A percentile compares a stretch with the other conserved stretches of the same genome.
These are phyloP conservation scores for Tauraco hartlaubi DNA, from an alignment of 2,797 vertebrate species.

Conservation along the genomic window DNA sequence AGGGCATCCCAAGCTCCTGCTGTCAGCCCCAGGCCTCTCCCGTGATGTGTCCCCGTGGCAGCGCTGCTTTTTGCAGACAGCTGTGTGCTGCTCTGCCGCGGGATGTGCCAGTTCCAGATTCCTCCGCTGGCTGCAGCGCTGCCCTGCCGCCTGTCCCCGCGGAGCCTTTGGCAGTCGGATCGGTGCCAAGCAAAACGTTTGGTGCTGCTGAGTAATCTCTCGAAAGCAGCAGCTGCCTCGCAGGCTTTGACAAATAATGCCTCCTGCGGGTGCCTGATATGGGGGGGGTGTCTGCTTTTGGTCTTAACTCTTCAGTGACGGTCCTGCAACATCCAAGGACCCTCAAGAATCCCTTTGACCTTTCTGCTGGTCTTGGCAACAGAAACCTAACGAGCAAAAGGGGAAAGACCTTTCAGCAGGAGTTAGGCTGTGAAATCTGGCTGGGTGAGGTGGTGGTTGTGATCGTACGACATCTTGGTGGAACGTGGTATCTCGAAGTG, in stretches of 20 bases:
- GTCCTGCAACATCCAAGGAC: not conserved
- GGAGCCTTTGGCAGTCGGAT: not conserved
- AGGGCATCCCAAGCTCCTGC: not conserved
- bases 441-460: not conserved
- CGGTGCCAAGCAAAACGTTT: not conserved
- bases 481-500: too few species aligned
- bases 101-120: conserved; percentile 2
- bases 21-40: not conserved
- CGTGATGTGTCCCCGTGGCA: accelerated
- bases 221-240: conserved; percentile 24
- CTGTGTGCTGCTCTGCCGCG: not conserved
- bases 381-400: not conserved
- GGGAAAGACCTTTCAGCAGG: not conserved
- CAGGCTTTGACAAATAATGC: not conserved
- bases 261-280: not conserved
- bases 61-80: not conserved
- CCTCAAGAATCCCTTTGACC: not conserved
- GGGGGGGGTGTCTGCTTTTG: not conserved
- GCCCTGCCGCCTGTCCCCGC: not conserved
- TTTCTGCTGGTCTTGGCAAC: not conserved
- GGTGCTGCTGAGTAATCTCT: conserved; percentile 56
- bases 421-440: not conserved
- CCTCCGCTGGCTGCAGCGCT: not conserved
- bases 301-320: not conserved
- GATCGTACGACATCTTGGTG: not conserved